These are phyloP conservation scores for Coturnix japonica DNA, from an alignment of 2,113 vertebrate genomes.

Conservation along the genomic window DNA sequence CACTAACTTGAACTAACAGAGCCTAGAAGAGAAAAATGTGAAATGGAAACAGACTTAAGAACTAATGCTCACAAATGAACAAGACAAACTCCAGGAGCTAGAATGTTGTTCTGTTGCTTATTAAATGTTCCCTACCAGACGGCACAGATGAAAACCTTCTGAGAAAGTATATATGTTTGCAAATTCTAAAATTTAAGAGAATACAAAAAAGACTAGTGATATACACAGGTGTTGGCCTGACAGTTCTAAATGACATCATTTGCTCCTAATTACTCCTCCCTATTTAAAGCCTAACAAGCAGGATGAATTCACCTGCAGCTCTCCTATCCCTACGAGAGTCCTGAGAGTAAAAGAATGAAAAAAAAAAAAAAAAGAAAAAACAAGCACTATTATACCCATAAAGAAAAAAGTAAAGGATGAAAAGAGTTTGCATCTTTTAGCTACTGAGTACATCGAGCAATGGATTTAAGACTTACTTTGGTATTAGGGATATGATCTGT, in stretches of 20 bases:
- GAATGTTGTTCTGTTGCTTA: background rate
- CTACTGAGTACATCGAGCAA: slow-evolving; percentile 45
- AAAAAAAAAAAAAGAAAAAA: background rate
- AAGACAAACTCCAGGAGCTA: background rate
- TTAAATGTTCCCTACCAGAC: background rate
- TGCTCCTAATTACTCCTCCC: background rate
- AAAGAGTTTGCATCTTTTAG: background rate
- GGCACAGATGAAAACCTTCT: background rate
- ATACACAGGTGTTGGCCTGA: background rate
- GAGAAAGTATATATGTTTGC: background rate
- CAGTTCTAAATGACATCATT: background rate
- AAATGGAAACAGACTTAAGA: background rate
- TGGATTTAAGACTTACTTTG: slow-evolving; percentile 82
- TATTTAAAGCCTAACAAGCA: background rate
- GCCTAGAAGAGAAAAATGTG: background rate
- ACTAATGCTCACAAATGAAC: background rate
- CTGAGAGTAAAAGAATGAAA: background rate
- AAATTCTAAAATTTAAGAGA: background rate
- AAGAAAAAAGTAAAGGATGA: background rate
- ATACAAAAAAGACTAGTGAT: background rate
- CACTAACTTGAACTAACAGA: background rate
- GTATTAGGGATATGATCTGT: slow-evolving; percentile 81
- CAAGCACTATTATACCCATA: background rate
- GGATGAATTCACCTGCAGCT: background rate
- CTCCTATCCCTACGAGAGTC: background rate